Base-by-base conservation (phyloP, 2,113 vertebrate genomes). In the Fukomys damarensis region DNA sequence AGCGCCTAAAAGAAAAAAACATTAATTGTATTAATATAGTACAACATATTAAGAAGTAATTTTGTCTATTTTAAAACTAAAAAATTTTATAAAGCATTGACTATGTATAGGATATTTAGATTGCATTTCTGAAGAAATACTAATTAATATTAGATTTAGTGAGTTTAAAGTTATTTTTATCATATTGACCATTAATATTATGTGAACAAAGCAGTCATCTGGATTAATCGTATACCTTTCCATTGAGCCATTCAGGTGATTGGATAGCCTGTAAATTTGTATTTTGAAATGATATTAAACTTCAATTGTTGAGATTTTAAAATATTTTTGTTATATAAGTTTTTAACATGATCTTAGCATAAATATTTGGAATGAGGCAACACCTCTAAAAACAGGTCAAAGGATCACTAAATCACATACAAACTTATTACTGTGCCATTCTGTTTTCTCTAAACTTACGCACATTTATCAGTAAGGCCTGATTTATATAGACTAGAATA, bases 21-120 rank as follows among this genome's bases (percentile, higher is more conserved):
- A 38, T 84, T 74, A 76, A 24, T 86, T 83, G 43, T 65, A 41
- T 86, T 16, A 92, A 81, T 68, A 86, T 56, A 5, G 35, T 66
- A 7, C 63, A 59, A 94, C 92, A 72, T 52, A 49, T 94, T 82
- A 35, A 79, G 93, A 96, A 52, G 56, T 66, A 92, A 52, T 79
- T 43, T 49, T 32, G 6, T 5, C 82, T 63, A 22, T 83, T 93
- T 93, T 65, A 95, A 90, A 88, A 76, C 13, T 35, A 70, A 83
- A 88, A 95, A 74, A 46, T 52, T 2, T 56, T 92, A 35, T 72
- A 83, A 76, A 59, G 9, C 0, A 0, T 52, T 85, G 17, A 61
- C 16, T 63, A 2, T 96, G 28, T 89, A 74, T 7, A 66, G 4
- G 19, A 38, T 89, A 81, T 61, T 59, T 86, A 86, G 24, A 56